phyloP scores from a whole-genome alignment of 2,888 invertebrate species.

The Brachypalpus laphriformis region DNA sequence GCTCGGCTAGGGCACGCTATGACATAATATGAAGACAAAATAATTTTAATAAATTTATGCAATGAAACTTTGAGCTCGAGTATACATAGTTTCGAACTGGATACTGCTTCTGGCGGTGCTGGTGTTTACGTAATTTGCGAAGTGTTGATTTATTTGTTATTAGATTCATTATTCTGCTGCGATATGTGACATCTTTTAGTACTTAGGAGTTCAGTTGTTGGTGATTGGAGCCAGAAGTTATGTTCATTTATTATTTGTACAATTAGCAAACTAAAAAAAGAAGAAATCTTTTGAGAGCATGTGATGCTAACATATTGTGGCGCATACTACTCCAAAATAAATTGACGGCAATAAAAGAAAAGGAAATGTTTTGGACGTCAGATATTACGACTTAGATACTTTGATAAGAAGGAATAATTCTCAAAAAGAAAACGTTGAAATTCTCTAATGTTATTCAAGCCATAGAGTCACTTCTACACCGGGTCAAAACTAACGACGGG shows the following conservation, averaged over 20 bases:
- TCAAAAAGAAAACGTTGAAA: no score
- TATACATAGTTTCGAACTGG: conserved; percentile 7
- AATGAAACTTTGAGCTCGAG: neutral
- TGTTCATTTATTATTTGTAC: neutral
- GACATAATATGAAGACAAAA: conserved; percentile 24
- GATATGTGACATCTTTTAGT: neutral
- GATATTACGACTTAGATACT: no score
- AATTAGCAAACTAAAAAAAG: neutral
- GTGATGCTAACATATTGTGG: neutral
- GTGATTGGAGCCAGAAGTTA: neutral
- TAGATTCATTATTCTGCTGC: neutral
- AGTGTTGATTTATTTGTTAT: conserved; percentile 12
- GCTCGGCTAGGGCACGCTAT: conserved; percentile 15
- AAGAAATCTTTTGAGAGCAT: neutral
- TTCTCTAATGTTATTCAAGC: no score
- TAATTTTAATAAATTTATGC: neutral
- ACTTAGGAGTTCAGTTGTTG: neutral
- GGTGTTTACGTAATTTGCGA: neutral
- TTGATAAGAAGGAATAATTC: no score
- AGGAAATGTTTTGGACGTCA: no score
- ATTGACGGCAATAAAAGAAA: no score
- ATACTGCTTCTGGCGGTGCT: neutral
- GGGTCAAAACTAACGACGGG: no score
- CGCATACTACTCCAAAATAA: neutral
- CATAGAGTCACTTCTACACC: no score